These are phyloP conservation scores for Ruditapes philippinarum DNA, from an alignment of 1,140 invertebrate genomes.

Conservation along the genomic window DNA sequence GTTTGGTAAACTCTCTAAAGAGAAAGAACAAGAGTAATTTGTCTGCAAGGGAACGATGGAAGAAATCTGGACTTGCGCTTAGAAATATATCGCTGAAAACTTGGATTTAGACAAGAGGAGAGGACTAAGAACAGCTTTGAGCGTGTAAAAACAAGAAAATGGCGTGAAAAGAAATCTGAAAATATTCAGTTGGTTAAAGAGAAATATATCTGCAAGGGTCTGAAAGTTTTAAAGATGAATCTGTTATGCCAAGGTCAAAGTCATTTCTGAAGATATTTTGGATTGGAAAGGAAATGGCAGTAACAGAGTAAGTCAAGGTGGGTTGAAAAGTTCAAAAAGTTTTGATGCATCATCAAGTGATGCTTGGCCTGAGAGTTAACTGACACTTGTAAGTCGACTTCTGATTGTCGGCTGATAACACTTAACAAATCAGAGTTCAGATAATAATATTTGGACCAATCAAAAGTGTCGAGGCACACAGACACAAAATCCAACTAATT, in stretches of 20 bases:
- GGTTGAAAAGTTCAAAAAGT: slow-evolving; percentile 22
- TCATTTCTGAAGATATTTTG: slow-evolving; percentile 44
- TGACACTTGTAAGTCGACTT: slow-evolving; percentile 6
- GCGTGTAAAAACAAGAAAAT: background rate
- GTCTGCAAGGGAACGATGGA: slow-evolving; percentile 47
- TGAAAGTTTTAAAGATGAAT: background rate
- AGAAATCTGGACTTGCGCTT: slow-evolving; percentile 43
- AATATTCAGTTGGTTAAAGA: background rate
- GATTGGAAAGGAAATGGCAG: slow-evolving; percentile 30
- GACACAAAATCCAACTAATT: background rate
- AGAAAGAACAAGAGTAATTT: slow-evolving; percentile 17
- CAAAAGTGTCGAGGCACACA: slow-evolving; percentile 9
- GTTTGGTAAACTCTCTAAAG: background rate
- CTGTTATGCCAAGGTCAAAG: slow-evolving; percentile 30
- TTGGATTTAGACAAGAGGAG: slow-evolving; percentile 40
- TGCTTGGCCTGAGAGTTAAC: slow-evolving; percentile 19
- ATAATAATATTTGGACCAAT: slow-evolving; percentile 13
- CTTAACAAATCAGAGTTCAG: slow-evolving; percentile 12
- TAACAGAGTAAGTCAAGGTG: background rate
- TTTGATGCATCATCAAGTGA: slow-evolving; percentile 34
- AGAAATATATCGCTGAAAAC: slow-evolving; percentile 35
- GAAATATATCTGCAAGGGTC: background rate
- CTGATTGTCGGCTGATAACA: slow-evolving; percentile 37
- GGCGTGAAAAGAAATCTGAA: background rate
- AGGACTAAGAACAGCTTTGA: background rate